Conservation (phyloP, 2,113 vertebrate genomes). For the Oreotragus oreotragus region DNA sequence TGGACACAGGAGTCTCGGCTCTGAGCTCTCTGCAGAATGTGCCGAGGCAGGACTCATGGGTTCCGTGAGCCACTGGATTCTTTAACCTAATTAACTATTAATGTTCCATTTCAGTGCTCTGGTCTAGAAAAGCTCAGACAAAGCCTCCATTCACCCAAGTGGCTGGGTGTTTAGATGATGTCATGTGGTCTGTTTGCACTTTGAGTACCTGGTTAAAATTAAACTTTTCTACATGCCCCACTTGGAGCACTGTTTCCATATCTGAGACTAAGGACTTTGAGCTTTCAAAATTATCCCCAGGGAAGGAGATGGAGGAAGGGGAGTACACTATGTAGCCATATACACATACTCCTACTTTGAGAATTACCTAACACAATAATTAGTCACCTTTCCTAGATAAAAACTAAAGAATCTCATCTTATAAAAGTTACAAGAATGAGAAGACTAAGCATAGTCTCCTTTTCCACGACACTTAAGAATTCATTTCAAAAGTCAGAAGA, state of each 20-base stretch:
- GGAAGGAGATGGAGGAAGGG: neutral
- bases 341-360: neutral
- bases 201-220: constrained; percentile 59
- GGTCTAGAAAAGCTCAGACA: neutral
- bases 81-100: constrained; percentile 23
- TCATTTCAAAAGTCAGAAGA: neutral
- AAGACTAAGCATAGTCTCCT: neutral
- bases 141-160: constrained; percentile 12
- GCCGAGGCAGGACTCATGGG: neutral
- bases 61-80: neutral
- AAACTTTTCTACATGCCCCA: constrained; percentile 25
- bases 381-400: neutral
- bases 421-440: neutral
- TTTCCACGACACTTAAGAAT: neutral
- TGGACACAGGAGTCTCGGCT: neutral
- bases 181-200: neutral
- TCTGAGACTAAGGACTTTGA: neutral
- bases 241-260: neutral
- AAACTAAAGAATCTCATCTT: neutral
- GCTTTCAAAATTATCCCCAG: neutral
- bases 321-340: neutral
- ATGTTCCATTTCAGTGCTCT: neutral
- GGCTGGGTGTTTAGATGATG: neutral
- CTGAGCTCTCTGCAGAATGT: neutral
- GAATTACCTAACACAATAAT: neutral